Evolutionary conservation across 2,797 vertebrate species (phyloP).

Genomic region (Tragelaphus eurycerus): DNA sequence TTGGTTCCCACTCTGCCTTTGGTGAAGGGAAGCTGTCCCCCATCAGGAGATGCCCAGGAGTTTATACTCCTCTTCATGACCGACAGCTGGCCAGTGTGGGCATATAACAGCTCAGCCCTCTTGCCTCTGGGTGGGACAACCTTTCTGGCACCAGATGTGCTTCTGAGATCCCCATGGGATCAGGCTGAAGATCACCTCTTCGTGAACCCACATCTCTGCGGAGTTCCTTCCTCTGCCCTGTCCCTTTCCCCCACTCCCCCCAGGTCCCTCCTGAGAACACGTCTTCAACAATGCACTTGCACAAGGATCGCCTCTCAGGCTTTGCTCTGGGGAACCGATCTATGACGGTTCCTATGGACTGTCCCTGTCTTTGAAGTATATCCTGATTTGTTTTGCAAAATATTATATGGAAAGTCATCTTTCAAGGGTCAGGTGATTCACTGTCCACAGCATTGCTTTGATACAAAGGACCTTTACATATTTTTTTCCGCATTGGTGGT

Average conservation of each 20-base stretch:
- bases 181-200: not conserved
- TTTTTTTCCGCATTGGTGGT: not conserved
- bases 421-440: not conserved
- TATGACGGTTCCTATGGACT: not conserved
- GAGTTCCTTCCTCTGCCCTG: not conserved
- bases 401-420: not conserved
- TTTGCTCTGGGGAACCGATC: not conserved
- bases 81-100: not conserved
- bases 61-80: not conserved
- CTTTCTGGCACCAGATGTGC: accelerated
- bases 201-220: not conserved
- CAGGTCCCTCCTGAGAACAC: not conserved
- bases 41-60: not conserved
- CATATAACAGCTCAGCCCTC: not conserved
- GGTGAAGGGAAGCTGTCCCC: not conserved
- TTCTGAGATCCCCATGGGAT: not conserved
- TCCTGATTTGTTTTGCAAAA: not conserved
- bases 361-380: not conserved
- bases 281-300: not conserved
- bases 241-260: accelerated
- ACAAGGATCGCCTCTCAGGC: not conserved
- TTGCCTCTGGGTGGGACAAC: not conserved
- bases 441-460: not conserved
- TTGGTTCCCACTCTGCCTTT: no score
- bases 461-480: not conserved